These are phyloP conservation scores for Lophotis ruficrista DNA, from an alignment of 2,113 vertebrate species.

Conservation along the genomic window DNA sequence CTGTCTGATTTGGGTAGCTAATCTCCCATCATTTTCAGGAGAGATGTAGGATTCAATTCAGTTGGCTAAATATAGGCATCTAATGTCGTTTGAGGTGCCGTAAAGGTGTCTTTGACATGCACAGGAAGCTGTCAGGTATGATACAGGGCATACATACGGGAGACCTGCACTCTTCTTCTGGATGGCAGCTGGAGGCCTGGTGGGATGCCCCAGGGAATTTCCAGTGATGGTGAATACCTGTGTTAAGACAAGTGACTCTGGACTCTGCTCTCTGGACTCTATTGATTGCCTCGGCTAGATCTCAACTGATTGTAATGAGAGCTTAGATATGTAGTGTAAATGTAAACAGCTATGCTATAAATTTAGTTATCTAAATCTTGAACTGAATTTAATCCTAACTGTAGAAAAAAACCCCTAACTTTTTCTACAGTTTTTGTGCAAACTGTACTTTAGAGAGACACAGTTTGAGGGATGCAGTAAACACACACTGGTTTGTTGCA, in stretches of 20 bases:
- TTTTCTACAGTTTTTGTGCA: not conserved
- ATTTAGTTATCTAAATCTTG: not conserved
- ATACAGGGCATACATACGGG: rapidly evolving
- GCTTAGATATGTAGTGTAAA: not conserved
- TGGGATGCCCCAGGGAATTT: not conserved
- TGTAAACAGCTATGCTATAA: not conserved
- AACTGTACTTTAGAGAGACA: not conserved
- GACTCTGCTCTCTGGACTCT: not conserved
- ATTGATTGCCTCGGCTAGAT: not conserved
- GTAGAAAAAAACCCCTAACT: not conserved
- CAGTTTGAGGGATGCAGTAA: not conserved
- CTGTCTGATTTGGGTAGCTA: not conserved
- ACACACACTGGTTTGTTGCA: not conserved
- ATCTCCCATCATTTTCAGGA: not conserved
- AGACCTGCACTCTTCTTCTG: not conserved
- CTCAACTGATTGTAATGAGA: not conserved
- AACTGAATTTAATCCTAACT: not conserved
- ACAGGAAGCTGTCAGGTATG: not conserved
- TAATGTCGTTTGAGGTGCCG: not conserved
- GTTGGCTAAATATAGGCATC: not conserved
- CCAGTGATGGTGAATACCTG: not conserved
- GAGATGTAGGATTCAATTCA: not conserved
- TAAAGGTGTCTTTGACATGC: not conserved
- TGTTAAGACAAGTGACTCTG: not conserved
- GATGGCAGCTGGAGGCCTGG: not conserved